Base-by-base conservation (phyloP, 2,888 invertebrate species). In the Halictus ligatus region DNA sequence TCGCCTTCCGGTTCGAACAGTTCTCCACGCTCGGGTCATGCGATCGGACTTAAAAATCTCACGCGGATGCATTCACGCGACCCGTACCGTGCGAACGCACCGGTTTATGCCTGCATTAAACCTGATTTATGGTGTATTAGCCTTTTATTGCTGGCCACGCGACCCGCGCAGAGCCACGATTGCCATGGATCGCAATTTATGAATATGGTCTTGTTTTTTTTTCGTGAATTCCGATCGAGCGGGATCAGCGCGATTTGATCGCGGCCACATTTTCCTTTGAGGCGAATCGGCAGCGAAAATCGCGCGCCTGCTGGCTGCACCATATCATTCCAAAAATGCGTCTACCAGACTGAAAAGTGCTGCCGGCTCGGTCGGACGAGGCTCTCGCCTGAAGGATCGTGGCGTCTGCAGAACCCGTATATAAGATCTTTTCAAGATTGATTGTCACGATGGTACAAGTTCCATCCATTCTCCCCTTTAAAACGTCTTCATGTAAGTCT, bases 401-500 rank as follows among this genome's bases (percentile, higher is more conserved):
- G 29, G 67, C 64, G 76, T 82, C 48, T 58, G n/a, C 73, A 43
- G 64, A 35, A 75, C 25, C 54, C 60, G 40, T 69, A 54, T 74
- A 54, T 69, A 75, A 78, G 84, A 84, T 84, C 71, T 74, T 75
- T 75, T 75, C 71, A 75, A 84, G 84, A 85, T 85, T 84, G 84
- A 84, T 84, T 84, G 84, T 84, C 85, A 79, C 48, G 67, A n/a
- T 71, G 75, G 46, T 73, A 80, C 76, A 58, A 71, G 79, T 71
- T 80, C 79, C 77, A 85, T 80, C 85, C 67, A 75, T 76, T 78
- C 78, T 78, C 64, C 74, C 71, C 50, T 78, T 85, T 85, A 81
- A 81, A 85, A 86, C 76, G 86, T 86, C 86, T 86, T 87, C 75
- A 80, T 87, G 87, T 87, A 80, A 73, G 86, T 81, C 81, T 74